Conservation (phyloP, 2,888 invertebrate genomes). For the Sphecodes monilicornis region DNA sequence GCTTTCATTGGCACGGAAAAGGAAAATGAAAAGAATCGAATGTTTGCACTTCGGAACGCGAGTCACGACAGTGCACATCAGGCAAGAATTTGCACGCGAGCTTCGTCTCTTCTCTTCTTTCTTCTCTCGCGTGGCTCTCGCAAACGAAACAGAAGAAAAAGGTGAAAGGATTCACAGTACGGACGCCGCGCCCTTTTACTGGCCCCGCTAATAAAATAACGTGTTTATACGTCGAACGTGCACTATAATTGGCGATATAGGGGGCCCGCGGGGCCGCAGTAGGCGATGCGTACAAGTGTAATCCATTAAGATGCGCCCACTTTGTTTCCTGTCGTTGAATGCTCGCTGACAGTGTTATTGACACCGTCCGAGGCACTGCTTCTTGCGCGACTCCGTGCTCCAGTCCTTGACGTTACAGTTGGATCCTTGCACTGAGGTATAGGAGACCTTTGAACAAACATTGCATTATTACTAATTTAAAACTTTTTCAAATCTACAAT, state of each 20-base stretch:
- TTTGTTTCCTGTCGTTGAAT: conserved; percentile 69
- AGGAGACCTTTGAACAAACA: neutral
- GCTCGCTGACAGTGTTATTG: conserved; percentile 43
- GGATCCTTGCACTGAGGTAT: neutral
- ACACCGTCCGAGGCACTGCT: conserved; percentile 18
- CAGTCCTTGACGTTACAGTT: neutral
- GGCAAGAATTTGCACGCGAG: neutral
- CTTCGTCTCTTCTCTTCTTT: neutral
- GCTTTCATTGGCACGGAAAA: neutral
- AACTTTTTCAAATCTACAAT: no score
- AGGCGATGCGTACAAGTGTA: conserved; percentile 79
- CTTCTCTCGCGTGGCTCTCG: neutral
- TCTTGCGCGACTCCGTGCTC: neutral
- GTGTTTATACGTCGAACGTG: conserved; percentile 76
- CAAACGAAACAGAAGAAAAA: conserved; percentile 19
- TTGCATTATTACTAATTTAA: no score
- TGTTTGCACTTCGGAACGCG: neutral
- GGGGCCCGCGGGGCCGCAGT: conserved; percentile 63
- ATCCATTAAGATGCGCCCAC: conserved; percentile 79
- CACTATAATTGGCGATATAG: conserved; percentile 77
- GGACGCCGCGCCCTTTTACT: conserved; percentile 36
- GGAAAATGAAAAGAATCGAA: neutral
- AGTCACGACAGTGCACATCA: neutral
- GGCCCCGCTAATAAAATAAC: conserved; percentile 68
- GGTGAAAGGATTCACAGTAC: conserved; percentile 41